Evolutionary conservation across 2,888 invertebrate species (phyloP).

Genomic region (Trachelus iudaicus): DNA sequence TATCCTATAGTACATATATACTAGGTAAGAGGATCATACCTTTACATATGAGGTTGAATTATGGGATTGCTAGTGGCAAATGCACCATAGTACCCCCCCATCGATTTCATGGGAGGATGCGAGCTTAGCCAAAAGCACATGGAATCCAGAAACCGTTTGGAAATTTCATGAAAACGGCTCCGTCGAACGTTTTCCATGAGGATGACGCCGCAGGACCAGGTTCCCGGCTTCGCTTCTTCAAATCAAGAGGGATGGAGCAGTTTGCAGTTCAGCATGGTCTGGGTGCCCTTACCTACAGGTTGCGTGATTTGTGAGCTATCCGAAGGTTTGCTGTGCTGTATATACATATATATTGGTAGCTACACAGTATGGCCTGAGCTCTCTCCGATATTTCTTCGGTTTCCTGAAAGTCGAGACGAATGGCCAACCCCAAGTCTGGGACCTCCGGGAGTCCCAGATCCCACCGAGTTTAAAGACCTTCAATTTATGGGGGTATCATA

Average conservation of each 20-base stretch:
- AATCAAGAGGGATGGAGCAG: constrained; percentile 27
- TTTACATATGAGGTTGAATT: constrained; percentile 23
- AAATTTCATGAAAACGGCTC: no score
- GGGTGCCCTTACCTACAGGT: background rate
- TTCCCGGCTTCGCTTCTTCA: background rate
- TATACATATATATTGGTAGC: background rate
- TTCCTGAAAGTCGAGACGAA: constrained; percentile 27
- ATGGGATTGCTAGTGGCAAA: no score
- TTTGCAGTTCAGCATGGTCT: constrained; percentile 10
- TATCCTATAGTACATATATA: background rate
- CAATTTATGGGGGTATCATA: constrained; percentile 31
- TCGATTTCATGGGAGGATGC: background rate
- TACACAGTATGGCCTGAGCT: constrained; percentile 8
- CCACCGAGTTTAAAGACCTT: constrained; percentile 19
- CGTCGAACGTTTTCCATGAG: no score
- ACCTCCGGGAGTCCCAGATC: background rate
- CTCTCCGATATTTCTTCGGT: constrained; percentile 36
- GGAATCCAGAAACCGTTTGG: no score
- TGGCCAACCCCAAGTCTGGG: background rate
- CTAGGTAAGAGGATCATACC: constrained; percentile 48
- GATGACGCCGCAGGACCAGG: no score
- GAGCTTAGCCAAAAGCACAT: no score
- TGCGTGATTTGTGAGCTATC: constrained; percentile 35
- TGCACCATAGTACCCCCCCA: background rate
- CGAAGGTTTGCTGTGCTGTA: constrained; percentile 9